A percentile compares a stretch with the other conserved stretches of the same genome.
phyloP scores from a whole-genome alignment of 2,113 vertebrate genomes.

The Nothoprocta perdicaria region DNA sequence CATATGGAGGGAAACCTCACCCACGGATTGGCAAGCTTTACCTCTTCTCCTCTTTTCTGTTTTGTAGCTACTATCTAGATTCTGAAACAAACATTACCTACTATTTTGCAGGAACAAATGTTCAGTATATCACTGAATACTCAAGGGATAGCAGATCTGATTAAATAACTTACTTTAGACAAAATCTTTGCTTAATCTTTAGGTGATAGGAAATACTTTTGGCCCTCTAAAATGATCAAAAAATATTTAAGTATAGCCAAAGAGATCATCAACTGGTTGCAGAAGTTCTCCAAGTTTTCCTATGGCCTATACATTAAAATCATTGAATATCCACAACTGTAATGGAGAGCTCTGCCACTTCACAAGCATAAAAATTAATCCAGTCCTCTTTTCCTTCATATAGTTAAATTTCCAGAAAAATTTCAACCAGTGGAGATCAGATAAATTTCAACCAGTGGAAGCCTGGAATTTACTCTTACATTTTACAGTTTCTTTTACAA shows the following conservation, averaged over 20 bases:
- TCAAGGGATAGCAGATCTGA: not conserved
- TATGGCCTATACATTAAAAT: fast-evolving
- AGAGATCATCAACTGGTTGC: not conserved
- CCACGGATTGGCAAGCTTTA: not conserved
- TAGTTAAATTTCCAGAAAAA: not conserved
- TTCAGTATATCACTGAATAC: not conserved
- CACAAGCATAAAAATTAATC: not conserved
- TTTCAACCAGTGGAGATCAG: not conserved
- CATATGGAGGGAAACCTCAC: not conserved
- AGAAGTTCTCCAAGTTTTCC: not conserved
- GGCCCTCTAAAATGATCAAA: not conserved
- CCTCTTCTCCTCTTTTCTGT: not conserved
- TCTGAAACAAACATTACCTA: not conserved
- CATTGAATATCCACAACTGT: not conserved
- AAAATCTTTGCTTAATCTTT: not conserved
- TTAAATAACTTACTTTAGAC: not conserved
- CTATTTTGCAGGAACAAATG: not conserved
- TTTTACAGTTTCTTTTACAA: not conserved
- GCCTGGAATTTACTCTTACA: not conserved
- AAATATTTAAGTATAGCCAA: not conserved
- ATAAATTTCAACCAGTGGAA: too few species aligned
- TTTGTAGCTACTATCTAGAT: not conserved
- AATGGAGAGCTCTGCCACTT: not conserved
- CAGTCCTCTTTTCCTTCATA: not conserved
- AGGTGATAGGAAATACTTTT: not conserved